These are phyloP conservation scores for Ditylenchus weischeri DNA, from an alignment of 2,888 invertebrate species.

Conservation along the genomic window DNA sequence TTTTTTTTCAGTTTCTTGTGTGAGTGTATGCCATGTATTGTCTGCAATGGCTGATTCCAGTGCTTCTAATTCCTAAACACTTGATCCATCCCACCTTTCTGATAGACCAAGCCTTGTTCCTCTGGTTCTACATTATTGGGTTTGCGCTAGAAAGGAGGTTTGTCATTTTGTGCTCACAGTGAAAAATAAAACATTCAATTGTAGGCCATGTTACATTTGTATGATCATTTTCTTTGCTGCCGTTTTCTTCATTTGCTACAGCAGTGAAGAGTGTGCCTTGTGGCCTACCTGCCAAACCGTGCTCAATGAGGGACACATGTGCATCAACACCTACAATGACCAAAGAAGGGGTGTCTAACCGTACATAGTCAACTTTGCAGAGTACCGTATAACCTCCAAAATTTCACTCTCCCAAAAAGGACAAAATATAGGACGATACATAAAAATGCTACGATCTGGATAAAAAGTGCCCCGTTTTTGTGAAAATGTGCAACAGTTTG, in stretches of 20 bases:
- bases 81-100: slow-evolving; percentile 91
- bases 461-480: no score
- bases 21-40: slow-evolving; percentile 65
- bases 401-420: no score
- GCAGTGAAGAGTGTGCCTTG: slow-evolving; percentile 88
- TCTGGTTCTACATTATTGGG: slow-evolving; percentile 89
- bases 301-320: slow-evolving; percentile 24
- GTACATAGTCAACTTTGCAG: no score
- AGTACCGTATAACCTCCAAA: no score
- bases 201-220: slow-evolving; percentile 92
- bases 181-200: slow-evolving; percentile 19
- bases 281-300: slow-evolving; percentile 65
- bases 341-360: neutral
- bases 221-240: slow-evolving; percentile 88
- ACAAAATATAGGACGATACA: no score
- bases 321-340: slow-evolving; percentile 17
- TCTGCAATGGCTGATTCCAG: slow-evolving; percentile 78
- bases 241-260: slow-evolving; percentile 89
- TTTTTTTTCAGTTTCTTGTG: no score
- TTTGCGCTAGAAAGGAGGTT: slow-evolving; percentile 81
- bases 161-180: neutral
- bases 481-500: no score
- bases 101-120: slow-evolving; percentile 89
- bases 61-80: slow-evolving; percentile 74
- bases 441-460: no score